These are phyloP conservation scores for Lithophane leautieri DNA, from an alignment of 2,888 invertebrate species.

Conservation along the genomic window DNA sequence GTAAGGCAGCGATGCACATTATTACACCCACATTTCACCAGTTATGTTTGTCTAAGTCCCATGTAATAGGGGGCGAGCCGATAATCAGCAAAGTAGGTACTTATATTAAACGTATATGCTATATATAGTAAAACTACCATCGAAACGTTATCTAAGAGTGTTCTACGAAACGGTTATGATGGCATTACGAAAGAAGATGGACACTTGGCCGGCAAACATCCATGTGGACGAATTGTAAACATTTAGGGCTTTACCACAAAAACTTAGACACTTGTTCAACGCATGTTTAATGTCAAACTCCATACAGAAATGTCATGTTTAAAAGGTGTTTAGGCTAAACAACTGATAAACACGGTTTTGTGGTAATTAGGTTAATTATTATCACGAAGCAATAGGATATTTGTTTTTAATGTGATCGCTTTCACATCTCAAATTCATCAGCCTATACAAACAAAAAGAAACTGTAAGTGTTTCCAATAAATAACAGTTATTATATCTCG, in stretches of 20 bases:
- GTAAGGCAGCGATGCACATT: no score
- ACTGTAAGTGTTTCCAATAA: constrained; percentile 38
- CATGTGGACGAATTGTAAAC: background rate
- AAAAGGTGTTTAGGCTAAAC: no score
- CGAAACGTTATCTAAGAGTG: background rate
- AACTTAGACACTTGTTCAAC: no score
- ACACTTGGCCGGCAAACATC: background rate
- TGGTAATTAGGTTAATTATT: background rate
- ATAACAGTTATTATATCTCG: constrained; percentile 39
- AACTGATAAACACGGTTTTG: no score
- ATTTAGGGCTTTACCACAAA: no score
- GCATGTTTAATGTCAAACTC: no score
- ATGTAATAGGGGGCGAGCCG: no score
- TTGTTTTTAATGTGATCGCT: background rate
- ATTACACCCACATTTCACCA: no score
- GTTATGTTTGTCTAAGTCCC: no score
- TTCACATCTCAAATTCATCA: constrained; percentile 28
- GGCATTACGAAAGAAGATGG: background rate
- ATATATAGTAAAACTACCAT: no score
- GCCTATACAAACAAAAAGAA: constrained; percentile 43
- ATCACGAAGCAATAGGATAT: background rate
- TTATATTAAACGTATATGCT: no score
- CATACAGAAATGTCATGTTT: no score
- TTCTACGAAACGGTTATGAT: background rate
- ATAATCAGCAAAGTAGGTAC: background rate